Evolutionary conservation across 2,888 invertebrate genomes (phyloP).

Genomic region (Elmis aenea): DNA sequence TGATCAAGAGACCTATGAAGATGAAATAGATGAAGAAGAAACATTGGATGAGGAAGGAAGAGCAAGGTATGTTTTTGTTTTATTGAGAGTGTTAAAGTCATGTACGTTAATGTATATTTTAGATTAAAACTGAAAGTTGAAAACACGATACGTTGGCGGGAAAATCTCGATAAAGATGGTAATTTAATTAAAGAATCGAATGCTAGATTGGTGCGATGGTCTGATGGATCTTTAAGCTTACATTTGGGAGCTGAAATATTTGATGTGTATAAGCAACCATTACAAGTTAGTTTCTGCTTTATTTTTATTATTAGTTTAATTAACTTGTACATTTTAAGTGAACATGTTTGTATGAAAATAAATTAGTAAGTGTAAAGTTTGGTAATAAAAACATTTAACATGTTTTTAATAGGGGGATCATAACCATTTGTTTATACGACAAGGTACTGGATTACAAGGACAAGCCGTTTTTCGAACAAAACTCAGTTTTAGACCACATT

Average conservation of each 20-base stretch:
- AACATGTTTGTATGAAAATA: too few species aligned
- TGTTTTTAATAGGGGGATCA: slow-evolving; percentile 72
- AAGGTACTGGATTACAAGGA: slow-evolving; percentile 96
- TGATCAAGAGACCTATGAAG: slow-evolving; percentile 91
- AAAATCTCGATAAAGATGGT: slow-evolving; percentile 74
- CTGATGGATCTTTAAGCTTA: slow-evolving; percentile 95
- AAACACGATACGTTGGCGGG: slow-evolving; percentile 95
- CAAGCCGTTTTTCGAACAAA: slow-evolving; percentile 97
- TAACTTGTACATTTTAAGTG: slow-evolving; percentile 3
- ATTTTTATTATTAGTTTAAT: slow-evolving; percentile 7
- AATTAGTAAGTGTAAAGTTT: too few species aligned
- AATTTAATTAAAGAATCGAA: slow-evolving; percentile 86
- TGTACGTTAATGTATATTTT: slow-evolving; percentile 17
- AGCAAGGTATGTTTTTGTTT: slow-evolving; percentile 55
- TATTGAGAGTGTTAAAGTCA: not conserved
- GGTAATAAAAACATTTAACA: slow-evolving; percentile 7
- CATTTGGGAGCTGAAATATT: slow-evolving; percentile 97
- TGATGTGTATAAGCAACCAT: slow-evolving; percentile 91
- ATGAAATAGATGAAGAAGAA: slow-evolving; percentile 98
- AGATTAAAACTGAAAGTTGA: slow-evolving; percentile 91
- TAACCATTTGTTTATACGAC: slow-evolving; percentile 95
- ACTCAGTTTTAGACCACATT: slow-evolving; percentile 95
- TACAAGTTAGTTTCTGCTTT: slow-evolving; percentile 55
- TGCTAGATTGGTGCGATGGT: slow-evolving; percentile 93
- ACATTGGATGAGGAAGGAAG: slow-evolving; percentile 96